Percentiles rank a stretch among this genome's conserved stretches.
Evolutionary conservation across 1,140 invertebrate species (phyloP).

Genomic region (Helicoverpa armigera): DNA sequence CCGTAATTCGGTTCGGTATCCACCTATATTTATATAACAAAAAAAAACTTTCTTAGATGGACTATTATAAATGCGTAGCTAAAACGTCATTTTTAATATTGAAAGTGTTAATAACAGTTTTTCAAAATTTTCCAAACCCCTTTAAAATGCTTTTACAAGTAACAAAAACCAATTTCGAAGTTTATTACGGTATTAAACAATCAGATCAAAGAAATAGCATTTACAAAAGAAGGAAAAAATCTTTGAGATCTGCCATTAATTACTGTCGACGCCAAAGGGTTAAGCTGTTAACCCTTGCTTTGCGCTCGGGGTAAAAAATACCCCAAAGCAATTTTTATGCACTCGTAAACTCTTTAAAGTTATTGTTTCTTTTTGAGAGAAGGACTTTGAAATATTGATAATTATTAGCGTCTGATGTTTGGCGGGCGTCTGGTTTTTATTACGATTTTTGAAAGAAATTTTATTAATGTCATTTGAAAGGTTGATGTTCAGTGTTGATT

Average conservation of each 20-base stretch:
- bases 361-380: slow-evolving; percentile 80
- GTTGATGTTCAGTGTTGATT: slow-evolving; percentile 36
- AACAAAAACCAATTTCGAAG: slow-evolving; percentile 34
- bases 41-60: too few species aligned
- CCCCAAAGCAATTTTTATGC: slow-evolving; percentile 76
- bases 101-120: too few species aligned
- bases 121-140: too few species aligned
- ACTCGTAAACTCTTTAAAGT: slow-evolving; percentile 79
- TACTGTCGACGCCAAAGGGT: slow-evolving; percentile 76
- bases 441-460: slow-evolving; percentile 32
- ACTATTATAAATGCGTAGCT: too few species aligned
- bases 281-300: slow-evolving; percentile 73
- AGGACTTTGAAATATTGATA: slow-evolving; percentile 78
- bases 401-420: slow-evolving; percentile 80
- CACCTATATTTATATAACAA: too few species aligned
- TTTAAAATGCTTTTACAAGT: background rate
- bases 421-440: slow-evolving; percentile 49
- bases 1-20: too few species aligned
- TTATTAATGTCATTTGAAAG: slow-evolving; percentile 36
- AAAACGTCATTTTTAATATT: too few species aligned
- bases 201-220: slow-evolving; percentile 67
- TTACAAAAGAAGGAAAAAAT: slow-evolving; percentile 60
- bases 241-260: slow-evolving; percentile 77
- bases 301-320: slow-evolving; percentile 64
- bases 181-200: slow-evolving; percentile 46